Conservation (phyloP, 2,113 vertebrate species). For the Lepisosteus osseus region DNA sequence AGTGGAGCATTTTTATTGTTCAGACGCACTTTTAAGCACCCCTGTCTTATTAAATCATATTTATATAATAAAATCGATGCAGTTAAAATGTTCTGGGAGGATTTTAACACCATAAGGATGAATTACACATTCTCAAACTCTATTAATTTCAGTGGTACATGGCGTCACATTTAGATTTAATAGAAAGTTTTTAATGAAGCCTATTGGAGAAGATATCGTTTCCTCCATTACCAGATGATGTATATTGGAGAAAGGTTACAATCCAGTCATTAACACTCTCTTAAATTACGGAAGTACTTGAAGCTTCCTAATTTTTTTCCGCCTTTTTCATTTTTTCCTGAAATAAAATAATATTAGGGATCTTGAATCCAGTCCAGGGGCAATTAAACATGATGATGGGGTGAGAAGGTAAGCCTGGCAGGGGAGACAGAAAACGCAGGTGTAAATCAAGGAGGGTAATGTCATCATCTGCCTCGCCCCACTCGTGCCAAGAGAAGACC, state of each 20-base stretch:
- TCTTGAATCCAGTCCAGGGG: conserved; percentile 50
- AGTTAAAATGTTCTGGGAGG: conserved; percentile 71
- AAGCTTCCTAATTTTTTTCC: conserved; percentile 31
- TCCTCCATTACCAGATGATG: conserved; percentile 63
- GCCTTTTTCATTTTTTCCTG: conserved; percentile 45
- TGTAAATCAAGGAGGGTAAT: conserved; percentile 38
- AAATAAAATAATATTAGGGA: conserved; percentile 66
- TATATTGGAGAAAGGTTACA: conserved; percentile 59
- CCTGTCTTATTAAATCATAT: conserved; percentile 73
- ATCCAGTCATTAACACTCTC: conserved; percentile 63
- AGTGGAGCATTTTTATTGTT: conserved; percentile 52
- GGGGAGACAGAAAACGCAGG: conserved; percentile 43
- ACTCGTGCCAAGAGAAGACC: neutral
- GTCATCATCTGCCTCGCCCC: conserved; percentile 13
- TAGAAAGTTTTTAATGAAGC: conserved; percentile 78
- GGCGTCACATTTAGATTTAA: conserved; percentile 75
- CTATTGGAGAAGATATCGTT: conserved; percentile 61
- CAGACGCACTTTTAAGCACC: conserved; percentile 59
- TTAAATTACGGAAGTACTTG: conserved; percentile 63
- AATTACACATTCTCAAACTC: conserved; percentile 69
- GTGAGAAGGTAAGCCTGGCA: conserved; percentile 46
- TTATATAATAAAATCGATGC: conserved; percentile 76
- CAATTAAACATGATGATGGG: conserved; percentile 61
- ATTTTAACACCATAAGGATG: conserved; percentile 64
- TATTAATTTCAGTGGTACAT: conserved; percentile 65